phyloP scores from a whole-genome alignment of 2,888 invertebrate genomes.

The Hipparchia semele region DNA sequence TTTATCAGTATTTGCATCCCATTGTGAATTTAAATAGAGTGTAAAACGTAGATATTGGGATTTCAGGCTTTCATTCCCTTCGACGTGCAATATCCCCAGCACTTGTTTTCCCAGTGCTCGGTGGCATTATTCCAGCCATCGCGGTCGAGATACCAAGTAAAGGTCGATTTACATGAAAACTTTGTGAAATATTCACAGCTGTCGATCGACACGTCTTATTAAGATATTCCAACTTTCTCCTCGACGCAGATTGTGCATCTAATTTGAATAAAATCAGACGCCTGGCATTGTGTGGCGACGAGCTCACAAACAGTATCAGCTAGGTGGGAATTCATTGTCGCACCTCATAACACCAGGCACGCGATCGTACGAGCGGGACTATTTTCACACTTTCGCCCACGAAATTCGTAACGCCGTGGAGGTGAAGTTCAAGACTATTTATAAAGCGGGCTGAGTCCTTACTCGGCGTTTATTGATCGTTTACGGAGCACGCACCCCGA shows the following conservation, averaged over 20 bases:
- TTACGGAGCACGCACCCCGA: constrained; percentile 71
- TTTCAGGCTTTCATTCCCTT: constrained; percentile 54
- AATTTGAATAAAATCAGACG: constrained; percentile 71
- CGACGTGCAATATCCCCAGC: constrained; percentile 60
- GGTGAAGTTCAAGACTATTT: constrained; percentile 83
- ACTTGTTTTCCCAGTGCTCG: constrained; percentile 64
- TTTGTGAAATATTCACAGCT: constrained; percentile 76
- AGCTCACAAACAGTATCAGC: constrained; percentile 53
- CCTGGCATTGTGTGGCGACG: constrained; percentile 60
- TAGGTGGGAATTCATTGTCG: constrained; percentile 40
- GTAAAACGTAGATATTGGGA: constrained; percentile 25
- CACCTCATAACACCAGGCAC: constrained; percentile 28
- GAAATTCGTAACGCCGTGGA: constrained; percentile 59
- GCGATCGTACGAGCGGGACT: constrained; percentile 55
- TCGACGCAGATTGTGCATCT: constrained; percentile 65
- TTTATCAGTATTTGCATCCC: constrained; percentile 1
- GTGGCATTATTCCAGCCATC: constrained; percentile 62
- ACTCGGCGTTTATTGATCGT: constrained; percentile 77
- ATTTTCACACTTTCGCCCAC: constrained; percentile 70
- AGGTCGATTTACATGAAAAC: constrained; percentile 74
- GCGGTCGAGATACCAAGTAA: constrained; percentile 54
- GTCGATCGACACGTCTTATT: constrained; percentile 77
- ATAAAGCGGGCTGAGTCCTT: constrained; percentile 74
- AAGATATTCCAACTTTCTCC: constrained; percentile 75
- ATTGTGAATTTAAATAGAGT: constrained; percentile 17